Evolutionary conservation across 1,140 invertebrate genomes (phyloP), one percentile per base, ranked within the genome.

Genomic region (Macrocentrus cingulum): DNA sequence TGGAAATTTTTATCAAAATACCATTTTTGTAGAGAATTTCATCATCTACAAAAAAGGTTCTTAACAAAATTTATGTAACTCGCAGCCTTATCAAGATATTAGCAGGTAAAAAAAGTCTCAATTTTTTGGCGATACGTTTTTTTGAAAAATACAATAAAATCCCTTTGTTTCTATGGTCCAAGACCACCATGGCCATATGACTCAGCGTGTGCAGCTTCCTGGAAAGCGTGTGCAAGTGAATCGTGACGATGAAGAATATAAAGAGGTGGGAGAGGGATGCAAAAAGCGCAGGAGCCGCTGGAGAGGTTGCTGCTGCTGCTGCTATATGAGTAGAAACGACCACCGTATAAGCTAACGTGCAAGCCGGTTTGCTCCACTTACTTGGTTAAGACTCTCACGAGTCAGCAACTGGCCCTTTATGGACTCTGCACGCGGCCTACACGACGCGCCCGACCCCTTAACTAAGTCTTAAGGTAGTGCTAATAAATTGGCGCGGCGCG

Each of bases 311-410:
- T n/a, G n/a, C n/a, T n/a, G n/a, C n/a, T n/a, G n/a, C n/a, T n/a
- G n/a, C n/a, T n/a, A 55, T 32, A 36, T 34, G 42, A 59, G 67
- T 56, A 56, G 51, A 51, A 25, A 51, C 42, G 63, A 64, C 61
- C 66, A 66, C 64, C 65, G 58, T 56, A 59, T 34, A 59, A n/a
- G 13, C 59, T 56, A 61, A 64, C 62, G 61, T 61, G 60, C 61
- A 61, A 60, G 60, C 60, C 41, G 61, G 44, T 62, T 48, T 67
- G 66, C 68, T 68, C 65, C 65, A 67, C 62, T 66, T 68, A 66
- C 63, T 70, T 68, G 59, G 50, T 55, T 62, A 51, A 67, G 66
- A 70, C 68, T 75, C 72, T 74, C 70, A 75, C 69, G 71, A 66
- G 61, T 59, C 61, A 66, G 54, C 53, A 61, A 51, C n/a, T 65